Evolutionary conservation across 1,140 invertebrate species (phyloP).

Genomic region (Nephotettix cincticeps): DNA sequence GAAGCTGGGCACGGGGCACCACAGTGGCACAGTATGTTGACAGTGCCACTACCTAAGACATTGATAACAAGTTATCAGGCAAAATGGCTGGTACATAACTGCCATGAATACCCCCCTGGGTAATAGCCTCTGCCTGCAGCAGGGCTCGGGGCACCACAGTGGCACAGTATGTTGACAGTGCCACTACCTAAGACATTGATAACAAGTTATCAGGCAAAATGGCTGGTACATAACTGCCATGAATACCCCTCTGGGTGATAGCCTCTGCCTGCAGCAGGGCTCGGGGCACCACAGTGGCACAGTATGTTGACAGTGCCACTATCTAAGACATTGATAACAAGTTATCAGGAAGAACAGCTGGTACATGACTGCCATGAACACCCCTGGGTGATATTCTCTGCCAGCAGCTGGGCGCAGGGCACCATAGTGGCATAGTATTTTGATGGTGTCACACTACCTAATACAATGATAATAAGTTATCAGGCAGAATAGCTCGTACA

Average conservation of each 20-base stretch:
- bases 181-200: too few species aligned
- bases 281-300: slow-evolving; percentile 58
- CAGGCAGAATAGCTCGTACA: too few species aligned
- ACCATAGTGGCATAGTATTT: slow-evolving; percentile 57
- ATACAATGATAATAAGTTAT: slow-evolving; percentile 61
- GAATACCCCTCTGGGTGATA: slow-evolving; percentile 57
- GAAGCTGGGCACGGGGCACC: slow-evolving; percentile 57
- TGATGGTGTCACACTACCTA: slow-evolving; percentile 54
- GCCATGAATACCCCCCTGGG: slow-evolving; percentile 60
- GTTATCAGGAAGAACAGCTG: slow-evolving; percentile 58
- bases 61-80: slow-evolving; percentile 50
- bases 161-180: slow-evolving; percentile 54
- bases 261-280: slow-evolving; percentile 60
- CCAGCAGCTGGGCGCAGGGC: slow-evolving; percentile 57
- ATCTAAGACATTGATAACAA: too few species aligned
- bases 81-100: slow-evolving; percentile 61
- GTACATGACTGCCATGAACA: slow-evolving; percentile 61
- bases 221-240: slow-evolving; percentile 62
- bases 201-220: slow-evolving; percentile 53
- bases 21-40: slow-evolving; percentile 55
- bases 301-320: slow-evolving; percentile 54
- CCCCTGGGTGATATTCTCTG: slow-evolving; percentile 60
- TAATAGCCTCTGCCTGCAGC: slow-evolving; percentile 59
- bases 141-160: slow-evolving; percentile 58
- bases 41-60: slow-evolving; percentile 58